A percentile compares a stretch with the other conserved stretches of the same genome.
Conservation (phyloP, 2,797 vertebrate genomes). For the Bufotes viridis region DNA sequence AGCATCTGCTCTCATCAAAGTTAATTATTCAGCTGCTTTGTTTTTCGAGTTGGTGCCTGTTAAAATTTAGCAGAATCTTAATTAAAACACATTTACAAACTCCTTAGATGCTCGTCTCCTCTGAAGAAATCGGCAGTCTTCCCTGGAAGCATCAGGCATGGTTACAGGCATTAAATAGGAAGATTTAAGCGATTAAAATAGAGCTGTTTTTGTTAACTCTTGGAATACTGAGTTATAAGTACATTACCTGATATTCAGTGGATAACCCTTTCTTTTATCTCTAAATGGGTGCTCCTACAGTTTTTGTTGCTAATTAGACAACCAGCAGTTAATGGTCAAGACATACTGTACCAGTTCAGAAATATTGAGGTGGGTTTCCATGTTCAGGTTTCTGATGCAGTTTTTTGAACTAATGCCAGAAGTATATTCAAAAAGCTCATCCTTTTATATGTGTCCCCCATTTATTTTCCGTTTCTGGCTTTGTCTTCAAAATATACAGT, state of each 20-base stretch:
- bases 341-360: no score
- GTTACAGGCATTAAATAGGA: slow-evolving; percentile 78
- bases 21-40: slow-evolving; percentile 87
- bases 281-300: not conserved
- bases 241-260: not conserved
- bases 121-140: slow-evolving; percentile 82
- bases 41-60: slow-evolving; percentile 86
- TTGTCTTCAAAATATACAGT: no score
- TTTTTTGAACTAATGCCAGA: no score
- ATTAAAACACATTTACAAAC: slow-evolving; percentile 87
- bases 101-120: slow-evolving; percentile 83
- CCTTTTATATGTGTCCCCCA: no score
- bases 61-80: slow-evolving; percentile 89
- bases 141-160: slow-evolving; percentile 81
- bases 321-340: not conserved
- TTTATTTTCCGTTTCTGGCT: no score
- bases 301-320: not conserved
- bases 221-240: not conserved
- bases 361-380: no score
- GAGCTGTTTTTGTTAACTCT: slow-evolving; percentile 44
- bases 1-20: slow-evolving; percentile 89
- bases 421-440: no score
- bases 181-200: slow-evolving; percentile 47
- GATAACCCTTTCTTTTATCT: not conserved
- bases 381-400: no score